Evolutionary conservation across 1,140 invertebrate genomes (phyloP), one percentile per base, ranked within the genome.

Genomic region (Cotesia chilonis): DNA sequence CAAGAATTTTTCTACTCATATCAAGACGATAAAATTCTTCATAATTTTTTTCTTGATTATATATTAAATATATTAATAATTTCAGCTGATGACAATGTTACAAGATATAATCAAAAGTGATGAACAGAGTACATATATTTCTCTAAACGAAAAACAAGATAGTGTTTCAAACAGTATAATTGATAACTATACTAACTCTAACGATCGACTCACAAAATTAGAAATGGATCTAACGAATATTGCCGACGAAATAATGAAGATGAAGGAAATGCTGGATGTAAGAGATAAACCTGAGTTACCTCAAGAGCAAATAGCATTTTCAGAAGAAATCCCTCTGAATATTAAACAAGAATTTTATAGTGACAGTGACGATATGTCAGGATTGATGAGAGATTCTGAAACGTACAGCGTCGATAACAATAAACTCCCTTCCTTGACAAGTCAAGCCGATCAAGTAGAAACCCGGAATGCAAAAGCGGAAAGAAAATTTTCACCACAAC

Each of bases 31-130:
- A 3, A 28, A 28, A 1, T 28, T 28, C 3, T 28, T 28, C 2
- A 28, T 2, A 28, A 28, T 28, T 28, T 2, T 28, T 28, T 28
- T 28, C 28, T 28, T 28, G 28, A 28, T 28, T 28, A 28, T 3
- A 28, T 6, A 60, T 60, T 54, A 14, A 12, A 63, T 9, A 37
- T 10, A 47, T 37, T 66, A 1, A 14, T 60, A 28, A n/a, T 76
- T 74, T 17, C 5, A 84, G 80, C 71, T 89, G 4, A 84, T 84
- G 4, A 79, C 76, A 14, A 83, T 89, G 73, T 71, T 88, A 4
- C 87, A 89, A 78, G 87, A 88, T 75, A 67, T 88, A 28, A 79
- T 81, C 3, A 84, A 80, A 74, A 66, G 76, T 20, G 76, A 78
- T 4, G 70, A 70, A 47, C 55, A 41, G 9, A 41, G 9, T 28